Evolutionary conservation across 2,888 invertebrate genomes (phyloP).

Genomic region (Deroplatys truncata): DNA sequence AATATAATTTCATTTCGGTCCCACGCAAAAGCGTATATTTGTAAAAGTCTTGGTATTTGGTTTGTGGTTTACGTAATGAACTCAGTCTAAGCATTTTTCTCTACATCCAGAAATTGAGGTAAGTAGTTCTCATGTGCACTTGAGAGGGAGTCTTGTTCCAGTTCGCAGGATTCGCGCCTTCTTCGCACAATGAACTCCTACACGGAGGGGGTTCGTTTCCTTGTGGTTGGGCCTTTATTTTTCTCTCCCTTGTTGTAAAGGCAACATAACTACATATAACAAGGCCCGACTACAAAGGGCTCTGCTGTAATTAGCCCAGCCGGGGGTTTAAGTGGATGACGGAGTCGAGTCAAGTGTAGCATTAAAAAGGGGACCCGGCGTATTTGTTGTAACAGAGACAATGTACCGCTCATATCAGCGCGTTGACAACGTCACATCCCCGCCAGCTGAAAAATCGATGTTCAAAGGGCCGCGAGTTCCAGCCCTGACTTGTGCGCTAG

Average conservation of each 20-base stretch:
- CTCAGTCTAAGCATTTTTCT: no score
- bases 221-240: background rate
- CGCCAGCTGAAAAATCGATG: background rate
- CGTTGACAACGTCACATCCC: background rate
- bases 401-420: background rate
- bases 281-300: background rate
- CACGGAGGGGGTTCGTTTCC: background rate
- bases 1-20: no score
- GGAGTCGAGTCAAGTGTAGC: background rate
- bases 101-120: no score
- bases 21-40: no score
- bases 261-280: background rate
- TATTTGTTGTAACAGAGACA: background rate
- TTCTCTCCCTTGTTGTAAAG: background rate
- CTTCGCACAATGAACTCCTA: background rate
- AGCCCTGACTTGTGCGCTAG: background rate
- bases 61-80: no score
- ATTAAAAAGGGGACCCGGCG: background rate
- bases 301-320: background rate
- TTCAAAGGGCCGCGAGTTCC: background rate
- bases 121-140: no score
- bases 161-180: background rate
- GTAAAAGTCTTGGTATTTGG: no score
- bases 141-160: background rate
- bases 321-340: background rate